Evolutionary conservation across 2,888 invertebrate species (phyloP), one percentile per base, ranked within the genome.

Genomic region (Pocota personata): DNA sequence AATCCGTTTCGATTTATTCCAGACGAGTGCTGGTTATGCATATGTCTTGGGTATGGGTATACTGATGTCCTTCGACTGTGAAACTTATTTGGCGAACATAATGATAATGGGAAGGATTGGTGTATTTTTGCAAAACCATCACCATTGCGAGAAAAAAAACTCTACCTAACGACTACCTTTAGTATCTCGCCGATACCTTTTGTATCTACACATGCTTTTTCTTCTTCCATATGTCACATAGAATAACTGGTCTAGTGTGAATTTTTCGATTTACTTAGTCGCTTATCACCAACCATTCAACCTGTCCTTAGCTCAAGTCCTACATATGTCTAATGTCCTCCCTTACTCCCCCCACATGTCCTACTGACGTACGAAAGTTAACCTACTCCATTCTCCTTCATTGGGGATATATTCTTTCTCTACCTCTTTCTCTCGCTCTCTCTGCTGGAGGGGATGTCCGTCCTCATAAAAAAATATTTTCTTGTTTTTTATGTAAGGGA

Each of bases 401-500:
- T 71, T 71, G 55, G 52, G 43, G 35, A 62, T 40, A 78, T 40
- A 32, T 40, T 69, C 32, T 46, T 60, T 66, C 50, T 35, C 43
- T 35, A 37, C 46, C 40, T 67, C 30, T 27, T 12, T 48, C 55
- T 64, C 73, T 52, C 75, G 43, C 8, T 75, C 50, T 64, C 64
- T 55, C 40, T n/a, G 27, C 55, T 55, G 60, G 72, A 67, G 64
- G 50, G 75, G 67, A 16, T 75, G 64, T 75, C 64, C 57, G 57
- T 37, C 55, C 52, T 27, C 30, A 30, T 19, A 52, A 32, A 27
- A 55, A 72, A 24, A 19, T 14, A n/a, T 62, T 16, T 50, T 57
- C 46, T 64, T 80, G 66, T 73, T 83, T 75, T n/a, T 73, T 64
- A 37, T 82, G 27, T 50, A 73, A 79, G 79, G 79, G 79, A 84